These are phyloP conservation scores for Megalops cyprinoides DNA, from an alignment of 2,797 vertebrate species.

Conservation along the genomic window DNA sequence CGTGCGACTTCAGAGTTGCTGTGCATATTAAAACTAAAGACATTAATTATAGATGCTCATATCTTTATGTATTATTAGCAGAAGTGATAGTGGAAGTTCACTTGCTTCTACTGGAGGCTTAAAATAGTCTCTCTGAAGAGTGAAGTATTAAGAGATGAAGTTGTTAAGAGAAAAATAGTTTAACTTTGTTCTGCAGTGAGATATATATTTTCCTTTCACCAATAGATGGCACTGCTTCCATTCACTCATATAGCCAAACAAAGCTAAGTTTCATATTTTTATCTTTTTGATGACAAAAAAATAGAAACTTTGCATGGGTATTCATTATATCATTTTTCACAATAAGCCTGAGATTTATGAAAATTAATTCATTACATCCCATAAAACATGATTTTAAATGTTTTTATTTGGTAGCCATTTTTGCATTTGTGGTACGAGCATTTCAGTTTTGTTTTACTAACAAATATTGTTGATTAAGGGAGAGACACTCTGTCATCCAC, in stretches of 20 bases:
- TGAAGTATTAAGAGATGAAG: no score
- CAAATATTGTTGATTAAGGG: not conserved
- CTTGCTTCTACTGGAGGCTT: not conserved
- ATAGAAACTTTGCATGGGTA: no score
- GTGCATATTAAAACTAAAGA: not conserved
- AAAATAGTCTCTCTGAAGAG: no score
- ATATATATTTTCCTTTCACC: no score
- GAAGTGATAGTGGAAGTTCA: not conserved
- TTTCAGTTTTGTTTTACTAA: not conserved
- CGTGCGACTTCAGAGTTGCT: not conserved
- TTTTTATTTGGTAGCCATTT: not conserved
- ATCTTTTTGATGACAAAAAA: no score
- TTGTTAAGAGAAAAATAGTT: no score
- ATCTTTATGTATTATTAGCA: not conserved
- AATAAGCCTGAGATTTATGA: no score
- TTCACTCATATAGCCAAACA: no score
- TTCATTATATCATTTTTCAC: no score
- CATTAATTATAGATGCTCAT: not conserved
- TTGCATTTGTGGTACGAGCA: not conserved
- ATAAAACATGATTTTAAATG: not conserved
- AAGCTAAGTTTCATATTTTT: no score
- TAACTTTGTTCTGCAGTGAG: no score
- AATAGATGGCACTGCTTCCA: no score
- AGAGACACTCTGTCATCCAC: not conserved
- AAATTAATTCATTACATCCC: not conserved